Evolutionary conservation across 2,113 vertebrate genomes (phyloP), one percentile per base, ranked within the genome.

Genomic region (Oenanthe melanoleuca): DNA sequence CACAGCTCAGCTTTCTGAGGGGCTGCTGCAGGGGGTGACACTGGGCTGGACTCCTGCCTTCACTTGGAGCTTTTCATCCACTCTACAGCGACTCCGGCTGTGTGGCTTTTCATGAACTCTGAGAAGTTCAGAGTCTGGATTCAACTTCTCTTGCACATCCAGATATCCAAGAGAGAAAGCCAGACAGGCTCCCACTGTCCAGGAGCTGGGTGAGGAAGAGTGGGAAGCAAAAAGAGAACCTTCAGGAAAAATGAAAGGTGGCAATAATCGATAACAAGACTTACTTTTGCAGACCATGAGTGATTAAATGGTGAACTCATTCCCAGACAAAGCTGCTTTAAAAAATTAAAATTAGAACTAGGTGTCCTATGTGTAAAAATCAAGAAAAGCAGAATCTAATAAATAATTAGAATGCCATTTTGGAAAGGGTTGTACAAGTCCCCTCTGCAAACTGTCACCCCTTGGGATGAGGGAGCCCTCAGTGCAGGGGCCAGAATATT

Each of bases 1-100:
- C 0, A 0, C 5, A 13, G 15, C 57, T 81, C 81, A 65, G 33
- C 33, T 55, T 11, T 14, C 34, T 22, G 5, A 18, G 1, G 2
- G 19, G 40, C 4, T 33, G n/a, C 40, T 53, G 65, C 16, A 3
- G 47, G 49, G 73, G 69, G 44, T 65, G 57, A 20, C 52, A 4
- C 17, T 53, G 1, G 5, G 44, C 65, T 75, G 59, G n/a, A 57
- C 42, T 4, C 1, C 44, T 38, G 37, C 53, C 28, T 28, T 77
- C 53, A 34, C 17, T 8, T 6, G 31, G 67, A 33, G 44, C 37
- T 66, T 61, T 66, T 80, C 31, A 66, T 50, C 57, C 7, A 18
- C 9, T 40, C 29, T 18, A 31, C 17, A 26, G 11, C 3, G 5
- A 31, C 55, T 61, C 28, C 0, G 0, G 34, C 23, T 69, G 18